Evolutionary conservation across 1,140 invertebrate genomes (phyloP), one percentile per base, ranked within the genome.

Genomic region (Nephotettix cincticeps): DNA sequence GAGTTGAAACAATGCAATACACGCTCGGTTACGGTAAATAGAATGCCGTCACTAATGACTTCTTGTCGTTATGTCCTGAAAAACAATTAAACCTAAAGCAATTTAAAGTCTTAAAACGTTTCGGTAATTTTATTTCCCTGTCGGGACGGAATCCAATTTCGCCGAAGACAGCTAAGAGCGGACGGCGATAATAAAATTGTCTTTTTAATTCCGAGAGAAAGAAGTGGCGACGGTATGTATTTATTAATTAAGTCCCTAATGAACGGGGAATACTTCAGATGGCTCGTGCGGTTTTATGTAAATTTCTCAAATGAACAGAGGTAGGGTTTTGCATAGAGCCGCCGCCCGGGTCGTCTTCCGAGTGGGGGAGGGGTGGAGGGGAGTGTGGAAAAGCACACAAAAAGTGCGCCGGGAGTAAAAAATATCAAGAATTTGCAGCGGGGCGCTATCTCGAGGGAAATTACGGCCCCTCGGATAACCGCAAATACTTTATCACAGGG

Each of bases 261-360:
- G 64, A 67, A 67, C 64, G 40, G 36, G 64, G 64, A 67, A 67
- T 67, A 67, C 64, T 67, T 67, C 64, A 67, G 64, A 67, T 67
- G 64, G 64, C 40, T 45, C 36, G 64, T 40, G 64, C 32, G 64
- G 64, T 40, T 67, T 67, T 67, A 67, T 67, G 64, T 43, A 67
- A 67, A 67, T 67, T 67, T 67, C 64, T 67, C 64, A 67, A 67
- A 67, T 67, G 64, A 67, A 67, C 64, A 43, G 32, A 43, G 64
- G 64, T 28, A 43, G 61, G 30, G 61, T 32, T 64, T 64, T 64
- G 61, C 61, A 64, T 64, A 64, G 61, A 64, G 61, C 61, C 27
- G 30, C 2, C 25, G n/a, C 25, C 64, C n/a, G 64, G 64, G 64
- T 67, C 64, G 64, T 67, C 64, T 67, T 67, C 63, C 28, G 36